Percentiles rank a stretch among this genome's conserved stretches.
These are phyloP conservation scores for Chymomyza fuscimana DNA, from an alignment of 2,888 invertebrate genomes.

Conservation along the genomic window DNA sequence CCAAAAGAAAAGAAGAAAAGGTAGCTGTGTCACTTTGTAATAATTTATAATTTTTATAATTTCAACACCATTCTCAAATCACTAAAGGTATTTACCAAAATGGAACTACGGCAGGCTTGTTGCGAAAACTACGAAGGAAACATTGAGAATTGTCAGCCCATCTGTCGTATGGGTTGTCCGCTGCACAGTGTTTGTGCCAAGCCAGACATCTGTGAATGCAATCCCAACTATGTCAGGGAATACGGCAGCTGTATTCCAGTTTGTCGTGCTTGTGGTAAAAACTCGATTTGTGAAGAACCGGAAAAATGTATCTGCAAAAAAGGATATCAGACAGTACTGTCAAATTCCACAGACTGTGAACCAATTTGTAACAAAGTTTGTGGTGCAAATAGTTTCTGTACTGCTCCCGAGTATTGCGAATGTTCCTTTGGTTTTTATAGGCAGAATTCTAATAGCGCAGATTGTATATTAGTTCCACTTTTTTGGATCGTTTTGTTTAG, in stretches of 20 bases:
- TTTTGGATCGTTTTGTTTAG: too few relatives aligned
- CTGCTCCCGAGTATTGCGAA: conserved; percentile 35
- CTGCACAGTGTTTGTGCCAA: conserved; percentile 13
- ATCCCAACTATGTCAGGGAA: conserved; percentile 38
- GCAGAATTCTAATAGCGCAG: too few relatives aligned
- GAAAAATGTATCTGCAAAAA: conserved; percentile 25
- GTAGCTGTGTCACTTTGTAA: too few relatives aligned
- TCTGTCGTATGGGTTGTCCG: not conserved
- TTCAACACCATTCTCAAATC: too few relatives aligned
- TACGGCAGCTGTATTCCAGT: conserved; percentile 25
- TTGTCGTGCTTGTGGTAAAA: conserved; percentile 27
- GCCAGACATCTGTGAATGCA: conserved; percentile 53
- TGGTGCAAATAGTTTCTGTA: conserved; percentile 40
- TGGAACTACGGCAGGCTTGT: not conserved
- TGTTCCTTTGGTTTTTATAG: conserved; percentile 2
- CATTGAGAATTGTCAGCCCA: not conserved
- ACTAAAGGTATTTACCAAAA: too few relatives aligned
- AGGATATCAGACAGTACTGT: conserved; percentile 14
- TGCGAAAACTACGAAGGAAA: not conserved
- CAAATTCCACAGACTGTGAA: conserved; percentile 5
- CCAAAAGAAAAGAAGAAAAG: too few relatives aligned
- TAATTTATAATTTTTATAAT: too few relatives aligned
- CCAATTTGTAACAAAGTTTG: conserved; percentile 37
- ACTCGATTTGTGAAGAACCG: conserved; percentile 13
- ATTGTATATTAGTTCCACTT: too few relatives aligned